These are phyloP conservation scores for Actenoides hombroni DNA, from an alignment of 2,113 vertebrate genomes.

Conservation along the genomic window DNA sequence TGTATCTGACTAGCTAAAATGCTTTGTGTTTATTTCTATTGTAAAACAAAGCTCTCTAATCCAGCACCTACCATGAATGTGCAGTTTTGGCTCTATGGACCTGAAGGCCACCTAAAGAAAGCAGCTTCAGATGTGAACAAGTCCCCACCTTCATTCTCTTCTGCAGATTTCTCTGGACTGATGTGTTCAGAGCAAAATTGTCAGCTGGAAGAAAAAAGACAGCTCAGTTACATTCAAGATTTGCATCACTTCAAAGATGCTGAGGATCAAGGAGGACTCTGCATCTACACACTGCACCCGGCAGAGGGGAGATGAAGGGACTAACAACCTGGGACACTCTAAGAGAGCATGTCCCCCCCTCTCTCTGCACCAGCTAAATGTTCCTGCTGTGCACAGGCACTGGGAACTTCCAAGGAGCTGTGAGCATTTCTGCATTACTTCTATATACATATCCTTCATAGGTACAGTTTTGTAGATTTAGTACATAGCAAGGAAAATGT, in stretches of 20 bases:
- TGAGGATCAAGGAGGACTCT: background rate
- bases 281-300: background rate
- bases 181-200: background rate
- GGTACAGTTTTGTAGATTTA: background rate
- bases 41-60: background rate
- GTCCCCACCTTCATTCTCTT: background rate
- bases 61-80: background rate
- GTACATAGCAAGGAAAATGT: background rate
- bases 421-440: background rate
- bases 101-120: background rate
- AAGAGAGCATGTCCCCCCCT: rapidly evolving
- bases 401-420: background rate
- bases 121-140: background rate
- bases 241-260: background rate
- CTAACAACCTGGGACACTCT: background rate
- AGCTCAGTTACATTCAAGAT: background rate
- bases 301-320: background rate
- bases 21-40: background rate
- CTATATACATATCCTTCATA: background rate
- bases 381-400: background rate
- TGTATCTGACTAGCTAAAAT: background rate
- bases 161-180: background rate
- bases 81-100: background rate
- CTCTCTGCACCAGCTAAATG: rapidly evolving
- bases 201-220: background rate